Base-by-base conservation (phyloP, 2,888 invertebrate species). In the Caenorhabditis sp. region DNA sequence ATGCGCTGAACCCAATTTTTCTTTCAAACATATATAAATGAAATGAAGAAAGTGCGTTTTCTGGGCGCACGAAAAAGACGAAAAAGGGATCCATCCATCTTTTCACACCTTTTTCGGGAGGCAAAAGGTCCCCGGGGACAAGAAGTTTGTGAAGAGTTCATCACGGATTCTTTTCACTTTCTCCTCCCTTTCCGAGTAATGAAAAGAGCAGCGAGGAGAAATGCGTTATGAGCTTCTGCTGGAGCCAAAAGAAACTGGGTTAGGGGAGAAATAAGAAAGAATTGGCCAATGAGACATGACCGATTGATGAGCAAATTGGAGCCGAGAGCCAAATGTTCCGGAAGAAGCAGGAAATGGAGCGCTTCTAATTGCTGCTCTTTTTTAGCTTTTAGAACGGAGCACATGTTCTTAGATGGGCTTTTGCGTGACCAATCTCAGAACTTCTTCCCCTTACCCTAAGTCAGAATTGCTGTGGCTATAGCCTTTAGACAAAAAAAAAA, bases 211-310 rank as follows among this genome's bases (percentile, higher is more conserved):
- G 27, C 35, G n/a, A 26, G 27, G 20, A 24, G 35, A 53, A 24
- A 9, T 30, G 35, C 6, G 35, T 52, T 52, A 43, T 41, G 58
- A 50, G 52, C 59, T 52, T 43, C 50, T 52, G 52, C 45, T 45
- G 45, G 39, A 37, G 15, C 9, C 27, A 32, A 41, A 61, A 55
- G 37, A 37, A 45, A 32, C 24, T 48, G 24, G 59, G 32, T 52
- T 37, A 55, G 27, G 22, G 53, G 35, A 48, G 22, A 48, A 15
- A 37, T 17, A 50, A 35, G 27, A 32, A 61, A 35, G n/a, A 61
- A 70, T 61, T 61, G 70, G 48, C 48, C 61, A 71, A 61, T 61
- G 70, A 55, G 58, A 68, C 68, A 48, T 68, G 68, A 59, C 68
- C 68, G 52, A 52, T 59, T 59, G 68, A 59, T 59, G 58, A 3